Conservation (phyloP, 2,888 invertebrate species). For the Ophonus ardosiacus region DNA sequence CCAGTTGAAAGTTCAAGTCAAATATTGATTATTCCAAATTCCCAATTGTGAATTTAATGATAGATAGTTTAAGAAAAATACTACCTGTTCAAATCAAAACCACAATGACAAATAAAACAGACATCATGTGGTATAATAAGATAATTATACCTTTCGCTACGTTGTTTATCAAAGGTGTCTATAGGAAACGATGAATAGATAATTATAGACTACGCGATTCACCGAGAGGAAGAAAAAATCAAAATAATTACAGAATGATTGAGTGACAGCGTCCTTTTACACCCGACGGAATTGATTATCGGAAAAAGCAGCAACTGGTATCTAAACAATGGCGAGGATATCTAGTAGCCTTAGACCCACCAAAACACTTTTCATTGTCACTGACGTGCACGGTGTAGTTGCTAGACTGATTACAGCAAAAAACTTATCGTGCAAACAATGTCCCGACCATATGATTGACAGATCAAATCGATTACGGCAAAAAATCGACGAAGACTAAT, state of each 20-base stretch:
- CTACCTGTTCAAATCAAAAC: constrained; percentile 18
- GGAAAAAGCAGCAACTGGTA: constrained; percentile 45
- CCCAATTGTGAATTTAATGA: constrained; percentile 38
- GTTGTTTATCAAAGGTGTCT: constrained; percentile 50
- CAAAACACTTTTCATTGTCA: constrained; percentile 44
- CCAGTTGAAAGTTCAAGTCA: constrained; percentile 17
- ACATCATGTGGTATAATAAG: constrained; percentile 46
- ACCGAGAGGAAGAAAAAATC: constrained; percentile 43
- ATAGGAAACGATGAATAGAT: constrained; percentile 43
- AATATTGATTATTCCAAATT: constrained; percentile 40
- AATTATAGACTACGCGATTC: constrained; percentile 49
- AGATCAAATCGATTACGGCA: constrained; percentile 58
- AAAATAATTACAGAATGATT: constrained; percentile 56
- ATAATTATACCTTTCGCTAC: constrained; percentile 28
- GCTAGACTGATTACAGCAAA: constrained; percentile 50
- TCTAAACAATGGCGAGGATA: constrained; percentile 37
- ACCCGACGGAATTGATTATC: constrained; percentile 48
- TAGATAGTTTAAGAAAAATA: constrained; percentile 33
- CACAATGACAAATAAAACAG: constrained; percentile 54
- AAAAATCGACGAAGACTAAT: constrained; percentile 51
- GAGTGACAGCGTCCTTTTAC: constrained; percentile 50
- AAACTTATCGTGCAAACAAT: constrained; percentile 50
- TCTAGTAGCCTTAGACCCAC: constrained; percentile 50
- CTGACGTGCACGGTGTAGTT: constrained; percentile 33
- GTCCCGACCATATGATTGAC: constrained; percentile 47